These are phyloP conservation scores for Larimichthys polyactis DNA, from an alignment of 2,113 vertebrate genomes.

Conservation along the genomic window DNA sequence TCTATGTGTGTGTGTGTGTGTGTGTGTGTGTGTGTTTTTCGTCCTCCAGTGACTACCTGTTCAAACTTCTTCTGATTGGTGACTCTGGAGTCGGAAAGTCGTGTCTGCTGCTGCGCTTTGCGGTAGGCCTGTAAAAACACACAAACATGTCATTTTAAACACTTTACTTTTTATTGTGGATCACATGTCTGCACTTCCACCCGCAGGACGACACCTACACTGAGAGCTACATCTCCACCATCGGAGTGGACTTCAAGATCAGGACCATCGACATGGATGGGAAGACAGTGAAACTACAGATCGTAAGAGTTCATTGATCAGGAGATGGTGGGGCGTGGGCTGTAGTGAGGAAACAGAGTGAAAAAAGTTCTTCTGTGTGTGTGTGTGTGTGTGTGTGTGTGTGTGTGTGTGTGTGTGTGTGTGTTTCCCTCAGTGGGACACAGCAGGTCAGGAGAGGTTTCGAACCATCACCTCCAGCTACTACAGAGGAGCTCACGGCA, in stretches of 20 bases:
- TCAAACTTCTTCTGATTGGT: constrained; percentile 98
- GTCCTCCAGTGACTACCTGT: constrained; percentile 94
- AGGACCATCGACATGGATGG: constrained; percentile 98
- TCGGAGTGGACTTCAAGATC: constrained; percentile 99
- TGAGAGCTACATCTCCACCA: constrained; percentile 99
- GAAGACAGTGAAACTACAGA: constrained; percentile 98
- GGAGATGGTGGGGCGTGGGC: not conserved
- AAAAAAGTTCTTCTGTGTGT: not conserved
- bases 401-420: not conserved
- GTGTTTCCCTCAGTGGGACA: constrained; percentile 90
- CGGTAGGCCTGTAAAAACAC: constrained; percentile 84
- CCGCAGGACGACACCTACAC: constrained; percentile 96
- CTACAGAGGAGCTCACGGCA: constrained; percentile 97
- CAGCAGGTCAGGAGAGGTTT: constrained; percentile 96
- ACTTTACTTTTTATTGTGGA: not conserved
- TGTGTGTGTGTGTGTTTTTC: constrained; percentile 21
- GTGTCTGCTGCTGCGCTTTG: constrained; percentile 96
- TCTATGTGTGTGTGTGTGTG: not conserved
- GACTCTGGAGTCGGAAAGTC: constrained; percentile 99
- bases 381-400: no score
- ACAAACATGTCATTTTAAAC: not conserved
- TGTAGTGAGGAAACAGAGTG: not conserved
- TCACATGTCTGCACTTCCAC: not conserved
- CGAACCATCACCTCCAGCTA: constrained; percentile 99
- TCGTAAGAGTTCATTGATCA: constrained; percentile 85